These are phyloP conservation scores for Pteropus alecto DNA, from an alignment of 2,113 vertebrate genomes.

Conservation along the genomic window DNA sequence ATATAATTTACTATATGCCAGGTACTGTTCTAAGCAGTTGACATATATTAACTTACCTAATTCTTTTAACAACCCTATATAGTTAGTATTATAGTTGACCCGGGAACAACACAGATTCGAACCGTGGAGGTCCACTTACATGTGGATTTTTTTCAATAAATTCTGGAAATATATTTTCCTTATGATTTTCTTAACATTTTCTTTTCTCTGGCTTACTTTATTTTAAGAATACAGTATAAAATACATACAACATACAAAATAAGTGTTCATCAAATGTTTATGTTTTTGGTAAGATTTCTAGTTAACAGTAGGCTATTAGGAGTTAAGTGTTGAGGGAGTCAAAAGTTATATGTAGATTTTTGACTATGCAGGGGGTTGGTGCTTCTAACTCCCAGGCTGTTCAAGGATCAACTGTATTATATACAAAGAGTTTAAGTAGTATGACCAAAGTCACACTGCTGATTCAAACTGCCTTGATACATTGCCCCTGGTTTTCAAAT, in stretches of 20 bases:
- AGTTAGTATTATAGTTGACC: neutral
- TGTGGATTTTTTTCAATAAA: neutral
- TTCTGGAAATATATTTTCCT: neutral
- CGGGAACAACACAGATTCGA: neutral
- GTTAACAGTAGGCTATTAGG: neutral
- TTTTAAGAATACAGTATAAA: neutral
- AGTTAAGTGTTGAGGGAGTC: neutral
- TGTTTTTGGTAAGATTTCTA: neutral
- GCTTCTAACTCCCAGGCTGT: neutral
- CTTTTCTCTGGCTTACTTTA: neutral
- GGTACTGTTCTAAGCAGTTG: neutral
- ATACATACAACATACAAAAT: neutral
- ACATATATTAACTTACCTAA: neutral
- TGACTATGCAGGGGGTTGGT: neutral
- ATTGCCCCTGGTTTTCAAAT: neutral
- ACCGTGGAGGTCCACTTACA: neutral
- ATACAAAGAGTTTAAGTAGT: neutral
- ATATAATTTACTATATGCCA: neutral
- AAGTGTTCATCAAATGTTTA: neutral
- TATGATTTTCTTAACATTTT: neutral
- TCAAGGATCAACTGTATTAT: neutral
- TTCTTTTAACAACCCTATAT: neutral
- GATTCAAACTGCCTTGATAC: neutral
- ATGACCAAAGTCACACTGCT: neutral
- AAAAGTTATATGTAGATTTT: neutral